These are phyloP conservation scores for Alectura lathami DNA, from an alignment of 2,113 vertebrate genomes.

Conservation along the genomic window DNA sequence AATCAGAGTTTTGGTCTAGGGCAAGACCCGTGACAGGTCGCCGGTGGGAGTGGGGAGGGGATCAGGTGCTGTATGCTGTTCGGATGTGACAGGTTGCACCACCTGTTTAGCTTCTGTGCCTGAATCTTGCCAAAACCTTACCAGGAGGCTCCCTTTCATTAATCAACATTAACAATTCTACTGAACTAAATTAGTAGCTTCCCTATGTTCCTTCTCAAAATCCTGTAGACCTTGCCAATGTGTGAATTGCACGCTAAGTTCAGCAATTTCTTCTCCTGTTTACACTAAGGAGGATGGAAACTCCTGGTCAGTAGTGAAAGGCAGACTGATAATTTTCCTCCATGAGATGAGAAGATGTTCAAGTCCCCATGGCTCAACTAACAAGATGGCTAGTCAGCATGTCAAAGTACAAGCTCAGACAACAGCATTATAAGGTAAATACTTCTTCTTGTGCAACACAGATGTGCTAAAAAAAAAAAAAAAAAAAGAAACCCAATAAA, in stretches of 20 bases:
- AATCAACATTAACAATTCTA: not conserved
- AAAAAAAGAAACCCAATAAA: not conserved
- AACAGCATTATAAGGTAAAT: not conserved
- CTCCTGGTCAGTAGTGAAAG: not conserved
- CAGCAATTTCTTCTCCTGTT: accelerated
- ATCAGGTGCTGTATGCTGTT: accelerated
- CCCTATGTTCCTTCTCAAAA: not conserved
- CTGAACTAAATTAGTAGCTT: not conserved
- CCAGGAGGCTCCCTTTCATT: not conserved
- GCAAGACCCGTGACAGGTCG: accelerated
- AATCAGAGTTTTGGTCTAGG: accelerated
- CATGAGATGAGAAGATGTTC: not conserved
- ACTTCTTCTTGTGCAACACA: not conserved
- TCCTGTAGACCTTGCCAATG: not conserved
- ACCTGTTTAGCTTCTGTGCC: not conserved
- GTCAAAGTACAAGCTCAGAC: not conserved
- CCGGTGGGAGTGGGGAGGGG: accelerated
- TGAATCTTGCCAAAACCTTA: not conserved
- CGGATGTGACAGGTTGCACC: accelerated
- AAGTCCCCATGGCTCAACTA: not conserved
- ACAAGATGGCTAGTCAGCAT: not conserved
- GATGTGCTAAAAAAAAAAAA: not conserved
- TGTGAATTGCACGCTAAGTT: not conserved
- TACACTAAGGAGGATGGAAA: not conserved
- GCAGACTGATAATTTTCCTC: not conserved